Conservation (phyloP, 2,113 vertebrate genomes). For the Pelvicachromis taeniatus region DNA sequence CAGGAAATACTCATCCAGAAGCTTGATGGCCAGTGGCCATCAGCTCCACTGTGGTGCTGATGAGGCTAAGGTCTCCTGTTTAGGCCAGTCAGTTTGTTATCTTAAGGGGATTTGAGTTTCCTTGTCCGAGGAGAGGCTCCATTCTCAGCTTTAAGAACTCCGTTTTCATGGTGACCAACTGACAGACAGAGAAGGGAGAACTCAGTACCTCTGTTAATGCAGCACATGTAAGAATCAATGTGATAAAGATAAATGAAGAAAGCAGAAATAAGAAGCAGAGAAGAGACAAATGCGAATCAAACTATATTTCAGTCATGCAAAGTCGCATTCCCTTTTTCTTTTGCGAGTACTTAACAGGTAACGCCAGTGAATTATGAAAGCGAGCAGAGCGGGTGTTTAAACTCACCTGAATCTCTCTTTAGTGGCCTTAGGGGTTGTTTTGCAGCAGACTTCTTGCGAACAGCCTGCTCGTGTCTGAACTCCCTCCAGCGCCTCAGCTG, state of each 20-base stretch:
- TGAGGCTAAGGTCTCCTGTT: slow-evolving; percentile 16
- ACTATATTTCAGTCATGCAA: background rate
- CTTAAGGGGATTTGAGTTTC: slow-evolving; percentile 91
- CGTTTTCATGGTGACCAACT: slow-evolving; percentile 90
- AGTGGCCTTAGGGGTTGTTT: slow-evolving; percentile 76
- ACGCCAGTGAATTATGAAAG: background rate
- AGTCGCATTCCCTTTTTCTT: background rate
- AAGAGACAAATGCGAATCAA: background rate
- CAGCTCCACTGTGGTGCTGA: slow-evolving; percentile 31
- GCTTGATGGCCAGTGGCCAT: background rate
- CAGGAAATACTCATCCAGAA: slow-evolving; percentile 26
- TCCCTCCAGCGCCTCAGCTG: slow-evolving; percentile 94
- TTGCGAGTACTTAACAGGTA: background rate
- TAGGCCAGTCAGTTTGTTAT: slow-evolving; percentile 32
- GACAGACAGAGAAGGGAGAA: background rate
- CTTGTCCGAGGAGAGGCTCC: slow-evolving; percentile 89
- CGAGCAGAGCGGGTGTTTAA: background rate
- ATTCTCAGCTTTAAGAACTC: slow-evolving; percentile 89
- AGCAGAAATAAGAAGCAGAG: background rate
- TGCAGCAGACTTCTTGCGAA: slow-evolving; percentile 74
- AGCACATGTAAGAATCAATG: background rate
- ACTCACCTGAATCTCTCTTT: slow-evolving; percentile 88
- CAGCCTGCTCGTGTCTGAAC: slow-evolving; percentile 84
- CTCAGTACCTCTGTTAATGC: background rate
- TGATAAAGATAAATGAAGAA: background rate